Percentiles rank a stretch among this genome's conserved stretches.
These are phyloP conservation scores for Ichneumoninae sp. DNA, from an alignment of 2,888 invertebrate genomes.

Conservation along the genomic window DNA sequence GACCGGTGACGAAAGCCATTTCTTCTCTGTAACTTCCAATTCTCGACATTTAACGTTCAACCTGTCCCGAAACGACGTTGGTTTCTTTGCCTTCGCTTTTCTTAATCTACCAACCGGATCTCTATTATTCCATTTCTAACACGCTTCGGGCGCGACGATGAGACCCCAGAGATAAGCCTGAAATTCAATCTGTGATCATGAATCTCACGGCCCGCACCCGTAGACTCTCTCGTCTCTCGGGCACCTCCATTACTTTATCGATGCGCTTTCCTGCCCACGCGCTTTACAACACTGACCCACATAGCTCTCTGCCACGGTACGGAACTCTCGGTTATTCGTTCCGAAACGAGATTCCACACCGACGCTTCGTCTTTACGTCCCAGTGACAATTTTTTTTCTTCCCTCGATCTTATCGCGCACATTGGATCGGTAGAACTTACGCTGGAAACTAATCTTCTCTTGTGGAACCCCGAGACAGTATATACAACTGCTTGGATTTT, in stretches of 20 bases:
- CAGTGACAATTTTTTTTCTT: slow-evolving; percentile 21
- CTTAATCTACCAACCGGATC: slow-evolving; percentile 53
- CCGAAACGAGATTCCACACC: slow-evolving; percentile 12
- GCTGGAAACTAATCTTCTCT: slow-evolving; percentile 24
- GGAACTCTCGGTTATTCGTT: slow-evolving; percentile 8
- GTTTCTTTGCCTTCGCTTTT: slow-evolving; percentile 17
- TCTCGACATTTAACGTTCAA: slow-evolving; percentile 46
- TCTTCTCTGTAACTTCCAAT: slow-evolving; percentile 13
- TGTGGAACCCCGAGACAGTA: slow-evolving; percentile 12
- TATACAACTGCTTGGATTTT: background rate
- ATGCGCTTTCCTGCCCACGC: slow-evolving; percentile 63
- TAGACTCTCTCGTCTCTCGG: slow-evolving; percentile 37
- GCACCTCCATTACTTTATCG: slow-evolving; percentile 60
- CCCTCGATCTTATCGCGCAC: slow-evolving; percentile 17
- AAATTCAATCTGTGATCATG: slow-evolving; percentile 66
- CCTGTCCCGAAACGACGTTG: slow-evolving; percentile 41
- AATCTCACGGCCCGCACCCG: slow-evolving; percentile 65
- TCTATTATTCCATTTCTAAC: slow-evolving; percentile 67
- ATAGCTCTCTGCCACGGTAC: slow-evolving; percentile 14
- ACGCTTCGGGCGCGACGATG: slow-evolving; percentile 60
- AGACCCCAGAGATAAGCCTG: slow-evolving; percentile 57
- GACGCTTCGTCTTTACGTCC: slow-evolving; percentile 12
- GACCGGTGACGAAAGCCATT: slow-evolving; percentile 19
- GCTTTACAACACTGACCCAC: slow-evolving; percentile 63
- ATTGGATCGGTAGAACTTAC: slow-evolving; percentile 1